phyloP scores from a whole-genome alignment of 1,140 invertebrate genomes.

The Drosophila funebris region DNA sequence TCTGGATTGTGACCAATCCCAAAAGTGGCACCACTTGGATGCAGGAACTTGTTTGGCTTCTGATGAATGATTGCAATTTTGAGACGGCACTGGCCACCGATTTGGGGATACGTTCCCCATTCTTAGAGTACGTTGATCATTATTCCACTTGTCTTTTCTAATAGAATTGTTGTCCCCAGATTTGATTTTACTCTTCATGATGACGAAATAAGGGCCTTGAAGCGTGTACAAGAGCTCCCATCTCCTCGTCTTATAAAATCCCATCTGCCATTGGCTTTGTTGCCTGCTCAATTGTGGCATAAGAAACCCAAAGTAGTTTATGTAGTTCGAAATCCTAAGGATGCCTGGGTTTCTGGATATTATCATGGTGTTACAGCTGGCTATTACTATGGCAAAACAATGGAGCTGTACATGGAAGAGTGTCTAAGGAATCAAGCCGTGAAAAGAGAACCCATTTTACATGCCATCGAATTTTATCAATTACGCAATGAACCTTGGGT shows the following conservation, averaged over 20 bases:
- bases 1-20: no score
- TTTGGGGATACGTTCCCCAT: slow-evolving; percentile 85
- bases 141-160: no score
- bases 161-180: no score
- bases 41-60: slow-evolving; percentile 88
- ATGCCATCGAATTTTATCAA: slow-evolving; percentile 90
- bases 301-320: slow-evolving; percentile 88
- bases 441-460: slow-evolving; percentile 86
- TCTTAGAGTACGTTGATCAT: slow-evolving; percentile 66
- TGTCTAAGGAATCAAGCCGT: background rate
- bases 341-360: slow-evolving; percentile 92
- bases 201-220: slow-evolving; percentile 14
- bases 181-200: background rate
- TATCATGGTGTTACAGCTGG: slow-evolving; percentile 88
- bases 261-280: slow-evolving; percentile 86
- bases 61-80: slow-evolving; percentile 86
- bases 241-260: slow-evolving; percentile 87
- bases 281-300: slow-evolving; percentile 85
- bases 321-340: slow-evolving; percentile 92
- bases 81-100: slow-evolving; percentile 82
- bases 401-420: slow-evolving; percentile 35
- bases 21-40: slow-evolving; percentile 86
- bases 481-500: slow-evolving; percentile 88
- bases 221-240: slow-evolving; percentile 67
- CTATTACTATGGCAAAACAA: slow-evolving; percentile 41